Conservation (phyloP, 2,797 vertebrate species). For the Diglossa cyanea region DNA sequence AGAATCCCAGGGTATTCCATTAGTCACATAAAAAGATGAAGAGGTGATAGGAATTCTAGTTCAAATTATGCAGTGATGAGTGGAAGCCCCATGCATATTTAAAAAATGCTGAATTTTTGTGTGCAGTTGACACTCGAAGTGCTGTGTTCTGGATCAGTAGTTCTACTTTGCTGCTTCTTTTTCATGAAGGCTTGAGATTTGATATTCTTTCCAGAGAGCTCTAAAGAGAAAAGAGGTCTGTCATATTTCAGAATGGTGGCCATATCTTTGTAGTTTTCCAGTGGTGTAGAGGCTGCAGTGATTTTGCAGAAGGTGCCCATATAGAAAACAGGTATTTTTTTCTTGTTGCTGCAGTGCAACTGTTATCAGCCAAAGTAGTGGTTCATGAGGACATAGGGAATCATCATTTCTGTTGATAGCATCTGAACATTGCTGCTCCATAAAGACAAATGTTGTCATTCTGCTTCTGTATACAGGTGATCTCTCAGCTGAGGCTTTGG, state of each 20-base stretch:
- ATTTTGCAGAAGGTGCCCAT: background rate
- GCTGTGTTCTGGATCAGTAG: background rate
- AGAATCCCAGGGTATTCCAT: background rate
- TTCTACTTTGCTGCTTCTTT: background rate
- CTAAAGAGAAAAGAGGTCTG: background rate
- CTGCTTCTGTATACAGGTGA: background rate
- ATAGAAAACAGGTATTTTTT: background rate
- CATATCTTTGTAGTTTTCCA: background rate
- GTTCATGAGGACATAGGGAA: background rate
- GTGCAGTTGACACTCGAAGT: background rate
- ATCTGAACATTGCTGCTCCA: background rate
- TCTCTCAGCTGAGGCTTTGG: background rate
- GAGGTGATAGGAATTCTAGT: background rate
- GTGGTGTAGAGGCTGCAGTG: background rate
- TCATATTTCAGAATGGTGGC: background rate
- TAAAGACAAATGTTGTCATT: background rate
- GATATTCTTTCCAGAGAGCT: background rate
- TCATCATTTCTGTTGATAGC: background rate
- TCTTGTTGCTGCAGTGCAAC: background rate
- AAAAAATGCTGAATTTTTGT: background rate
- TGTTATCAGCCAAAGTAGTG: background rate
- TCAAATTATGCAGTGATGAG: background rate
- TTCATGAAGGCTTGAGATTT: background rate
- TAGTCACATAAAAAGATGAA: background rate
- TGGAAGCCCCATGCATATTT: background rate